These are phyloP conservation scores for Maylandia zebra DNA, from an alignment of 2,113 vertebrate species.

Conservation along the genomic window DNA sequence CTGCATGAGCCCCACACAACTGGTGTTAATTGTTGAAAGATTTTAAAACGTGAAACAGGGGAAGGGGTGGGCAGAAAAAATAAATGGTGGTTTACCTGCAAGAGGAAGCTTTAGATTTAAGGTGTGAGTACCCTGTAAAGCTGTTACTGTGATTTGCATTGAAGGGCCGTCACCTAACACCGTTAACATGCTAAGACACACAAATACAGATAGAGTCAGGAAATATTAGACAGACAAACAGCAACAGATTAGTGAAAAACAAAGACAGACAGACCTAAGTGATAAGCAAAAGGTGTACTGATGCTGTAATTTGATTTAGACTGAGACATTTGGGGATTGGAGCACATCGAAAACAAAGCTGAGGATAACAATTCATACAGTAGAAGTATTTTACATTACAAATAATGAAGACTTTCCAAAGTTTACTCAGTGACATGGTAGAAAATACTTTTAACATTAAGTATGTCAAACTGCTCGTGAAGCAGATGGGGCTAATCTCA, in stretches of 20 bases:
- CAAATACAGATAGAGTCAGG: background rate
- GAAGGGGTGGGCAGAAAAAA: background rate
- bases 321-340: background rate
- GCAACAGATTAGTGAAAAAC: slow-evolving; percentile 7
- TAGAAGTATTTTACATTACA: background rate
- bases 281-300: background rate
- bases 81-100: slow-evolving; percentile 27
- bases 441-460: background rate
- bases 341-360: background rate
- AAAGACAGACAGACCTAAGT: background rate
- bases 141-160: slow-evolving; percentile 27
- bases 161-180: background rate
- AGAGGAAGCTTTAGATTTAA: slow-evolving; percentile 54
- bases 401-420: background rate
- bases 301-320: slow-evolving; percentile 1
- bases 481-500: slow-evolving; percentile 46
- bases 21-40: slow-evolving; percentile 30
- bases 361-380: background rate
- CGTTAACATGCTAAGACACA: background rate
- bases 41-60: slow-evolving; percentile 13
- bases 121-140: background rate
- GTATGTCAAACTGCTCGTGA: background rate
- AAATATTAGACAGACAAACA: slow-evolving; percentile 3
- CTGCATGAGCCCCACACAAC: background rate
- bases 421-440: background rate